Evolutionary conservation across 2,888 invertebrate genomes (phyloP), one percentile per base, ranked within the genome.

Genomic region (Aethes cnicana): DNA sequence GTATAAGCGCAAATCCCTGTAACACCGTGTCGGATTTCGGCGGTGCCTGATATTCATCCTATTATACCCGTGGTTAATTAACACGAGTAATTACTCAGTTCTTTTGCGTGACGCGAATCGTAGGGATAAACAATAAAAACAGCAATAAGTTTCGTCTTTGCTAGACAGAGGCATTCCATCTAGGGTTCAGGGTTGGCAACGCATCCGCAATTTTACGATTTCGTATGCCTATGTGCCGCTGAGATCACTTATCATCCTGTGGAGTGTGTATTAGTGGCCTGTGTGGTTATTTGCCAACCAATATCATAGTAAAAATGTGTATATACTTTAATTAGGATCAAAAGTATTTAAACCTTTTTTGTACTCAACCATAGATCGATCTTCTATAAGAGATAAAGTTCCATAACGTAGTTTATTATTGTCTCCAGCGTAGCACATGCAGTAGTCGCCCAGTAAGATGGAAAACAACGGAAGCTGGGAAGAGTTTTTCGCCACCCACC

Each of bases 401-500:
- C n/a, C n/a, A n/a, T n/a, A n/a, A n/a, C n/a, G n/a, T n/a, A n/a
- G n/a, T n/a, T n/a, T n/a, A n/a, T n/a, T 53, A 47, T 41, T 20
- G 17, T 11, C 6, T 8, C 5, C 20, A 26, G 28, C 32, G 41
- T 3, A 17, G 32, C 47, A 37, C 26, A 44, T 44, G 52, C 33
- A 26, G 30, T 41, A 48, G 25, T 18, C 25, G 20, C 16, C 28
- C 39, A 28, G 35, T 14, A 20, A 16, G 7, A 70, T 69, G 68
- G 63, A 68, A 77, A 68, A 72, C 52, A 82, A 91, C 58, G 39
- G 39, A 25, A 92, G 93, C 56, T 96, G 96, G 96, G 95, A 96
- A 86, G 94, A 95, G 69, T 96, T 96, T 86, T 96, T 95, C 74
- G 93, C 94, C 4, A 92, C 92, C 54, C 95, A 95, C 80, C 89